A percentile compares a stretch with the other conserved stretches of the same genome.
These are phyloP conservation scores for Corythornis leucogaster DNA, from an alignment of 2,797 vertebrate species.

Conservation along the genomic window DNA sequence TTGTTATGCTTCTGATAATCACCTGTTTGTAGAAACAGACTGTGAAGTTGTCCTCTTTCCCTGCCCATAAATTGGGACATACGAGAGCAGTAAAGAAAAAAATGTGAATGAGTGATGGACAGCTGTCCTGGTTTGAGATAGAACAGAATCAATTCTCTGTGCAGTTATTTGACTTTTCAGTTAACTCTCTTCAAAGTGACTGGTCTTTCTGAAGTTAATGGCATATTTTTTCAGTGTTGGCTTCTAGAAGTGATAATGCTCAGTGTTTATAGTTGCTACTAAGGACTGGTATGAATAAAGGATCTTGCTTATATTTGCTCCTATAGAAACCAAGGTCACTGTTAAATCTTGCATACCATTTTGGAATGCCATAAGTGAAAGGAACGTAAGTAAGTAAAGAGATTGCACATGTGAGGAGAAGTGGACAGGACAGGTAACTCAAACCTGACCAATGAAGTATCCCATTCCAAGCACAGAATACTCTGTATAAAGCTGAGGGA, in stretches of 20 bases:
- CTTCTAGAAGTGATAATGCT: not conserved
- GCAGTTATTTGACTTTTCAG: not conserved
- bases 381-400: not conserved
- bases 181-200: not conserved
- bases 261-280: not conserved
- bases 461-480: not conserved
- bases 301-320: not conserved
- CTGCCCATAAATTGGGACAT: not conserved
- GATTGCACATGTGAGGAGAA: not conserved
- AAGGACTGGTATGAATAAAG: not conserved
- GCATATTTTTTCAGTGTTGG: not conserved
- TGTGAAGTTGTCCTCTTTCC: not conserved
- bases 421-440: not conserved
- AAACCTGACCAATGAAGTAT: not conserved
- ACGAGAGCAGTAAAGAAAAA: not conserved
- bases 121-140: not conserved
- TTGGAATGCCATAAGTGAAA: not conserved
- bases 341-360: not conserved
- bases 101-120: not conserved
- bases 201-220: not conserved
- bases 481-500: not conserved
- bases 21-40: not conserved
- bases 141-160: not conserved
- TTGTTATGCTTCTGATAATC: not conserved
- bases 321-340: not conserved